A percentile compares a stretch with the other conserved stretches of the same genome.
phyloP scores from a whole-genome alignment of 2,888 invertebrate genomes.

The Conomelus anceps region DNA sequence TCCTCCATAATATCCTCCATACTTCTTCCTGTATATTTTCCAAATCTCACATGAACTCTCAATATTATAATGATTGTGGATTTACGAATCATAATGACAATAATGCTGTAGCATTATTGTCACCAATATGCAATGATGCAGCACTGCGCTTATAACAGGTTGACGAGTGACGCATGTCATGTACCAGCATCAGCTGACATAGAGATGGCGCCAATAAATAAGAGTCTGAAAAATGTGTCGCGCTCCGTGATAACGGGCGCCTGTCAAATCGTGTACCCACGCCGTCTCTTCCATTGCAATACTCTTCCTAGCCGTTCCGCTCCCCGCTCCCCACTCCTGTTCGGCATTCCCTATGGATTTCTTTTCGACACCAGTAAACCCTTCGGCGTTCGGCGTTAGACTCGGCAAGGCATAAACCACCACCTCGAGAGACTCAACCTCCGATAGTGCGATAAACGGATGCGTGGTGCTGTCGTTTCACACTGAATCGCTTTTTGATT shows the following conservation, averaged over 20 bases:
- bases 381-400: not conserved
- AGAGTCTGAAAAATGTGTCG: not conserved
- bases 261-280: not conserved
- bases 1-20: too few relatives aligned
- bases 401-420: not conserved
- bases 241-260: not conserved
- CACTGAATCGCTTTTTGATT: not conserved
- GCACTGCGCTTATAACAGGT: not conserved
- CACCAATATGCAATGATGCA: not conserved
- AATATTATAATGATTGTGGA: too few relatives aligned
- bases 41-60: too few relatives aligned
- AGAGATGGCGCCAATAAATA: not conserved
- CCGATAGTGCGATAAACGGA: not conserved
- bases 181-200: not conserved
- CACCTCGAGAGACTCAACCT: not conserved
- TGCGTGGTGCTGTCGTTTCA: not conserved
- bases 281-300: not conserved
- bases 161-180: not conserved
- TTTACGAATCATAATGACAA: too few relatives aligned
- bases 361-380: not conserved
- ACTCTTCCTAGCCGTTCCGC: not conserved
- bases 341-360: not conserved
- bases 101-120: not conserved
- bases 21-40: too few relatives aligned
- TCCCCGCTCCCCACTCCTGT: not conserved